These are phyloP conservation scores for Eudyptes chrysolophus DNA, from an alignment of 2,113 vertebrate genomes.

Conservation along the genomic window DNA sequence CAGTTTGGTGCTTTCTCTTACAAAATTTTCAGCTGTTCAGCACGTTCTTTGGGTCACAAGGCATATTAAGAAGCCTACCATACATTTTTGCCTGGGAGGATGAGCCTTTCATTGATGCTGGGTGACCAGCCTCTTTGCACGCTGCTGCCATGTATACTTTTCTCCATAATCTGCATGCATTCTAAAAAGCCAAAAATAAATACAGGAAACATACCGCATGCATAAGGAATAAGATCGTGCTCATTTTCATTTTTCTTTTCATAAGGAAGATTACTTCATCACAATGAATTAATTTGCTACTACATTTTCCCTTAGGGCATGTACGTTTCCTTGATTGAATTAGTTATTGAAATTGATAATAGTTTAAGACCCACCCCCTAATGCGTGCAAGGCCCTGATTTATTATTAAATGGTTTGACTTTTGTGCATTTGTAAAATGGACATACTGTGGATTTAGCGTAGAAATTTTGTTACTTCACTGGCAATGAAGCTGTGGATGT, in stretches of 20 bases:
- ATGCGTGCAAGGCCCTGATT: background rate
- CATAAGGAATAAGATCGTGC: background rate
- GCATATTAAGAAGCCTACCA: background rate
- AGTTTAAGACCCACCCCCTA: background rate
- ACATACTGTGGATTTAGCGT: background rate
- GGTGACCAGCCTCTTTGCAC: background rate
- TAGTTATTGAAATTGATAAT: background rate
- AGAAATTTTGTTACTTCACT: background rate
- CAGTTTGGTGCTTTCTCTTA: background rate
- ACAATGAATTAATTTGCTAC: background rate
- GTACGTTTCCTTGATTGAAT: background rate
- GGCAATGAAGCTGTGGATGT: background rate
- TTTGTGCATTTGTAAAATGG: background rate
- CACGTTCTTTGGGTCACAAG: background rate
- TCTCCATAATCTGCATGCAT: background rate
- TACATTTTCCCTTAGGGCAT: background rate
- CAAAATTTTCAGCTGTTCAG: background rate
- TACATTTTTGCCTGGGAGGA: background rate
- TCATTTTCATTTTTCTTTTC: background rate
- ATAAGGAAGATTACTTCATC: background rate
- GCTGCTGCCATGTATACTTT: background rate
- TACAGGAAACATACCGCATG: background rate
- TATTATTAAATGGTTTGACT: background rate
- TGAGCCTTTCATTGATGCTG: background rate
- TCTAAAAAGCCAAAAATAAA: background rate